phyloP scores from a whole-genome alignment of 1,140 invertebrate genomes.

The Lethrus apterus region DNA sequence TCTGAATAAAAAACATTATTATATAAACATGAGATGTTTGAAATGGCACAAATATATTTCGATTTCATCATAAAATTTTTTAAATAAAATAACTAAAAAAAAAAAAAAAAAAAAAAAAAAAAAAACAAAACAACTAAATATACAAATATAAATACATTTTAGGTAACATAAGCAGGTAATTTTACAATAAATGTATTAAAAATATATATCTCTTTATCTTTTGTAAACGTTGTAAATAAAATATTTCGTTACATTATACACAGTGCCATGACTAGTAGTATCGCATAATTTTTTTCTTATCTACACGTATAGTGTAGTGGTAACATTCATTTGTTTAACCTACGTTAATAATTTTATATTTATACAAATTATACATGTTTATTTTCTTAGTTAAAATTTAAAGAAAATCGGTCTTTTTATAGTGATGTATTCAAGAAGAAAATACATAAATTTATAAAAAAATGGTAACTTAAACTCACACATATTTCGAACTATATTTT shows the following conservation, averaged over 20 bases:
- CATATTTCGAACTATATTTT: no score
- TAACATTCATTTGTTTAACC: constrained; percentile 34
- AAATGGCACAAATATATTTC: constrained; percentile 15
- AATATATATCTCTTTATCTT: constrained; percentile 27
- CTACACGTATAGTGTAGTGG: constrained; percentile 25
- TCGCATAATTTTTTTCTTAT: constrained; percentile 25
- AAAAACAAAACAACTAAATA: constrained; percentile 2
- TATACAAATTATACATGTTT: no score
- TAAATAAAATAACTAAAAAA: constrained; percentile 12
- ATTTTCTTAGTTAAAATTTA: no score
- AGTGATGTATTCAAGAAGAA: no score
- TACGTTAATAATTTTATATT: no score
- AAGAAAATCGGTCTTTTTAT: no score
- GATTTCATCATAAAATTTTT: constrained; percentile 11
- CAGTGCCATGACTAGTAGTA: constrained; percentile 38
- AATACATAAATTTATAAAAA: no score
- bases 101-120: constrained; percentile 9
- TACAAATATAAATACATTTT: constrained; percentile 13
- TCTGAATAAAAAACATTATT: constrained; percentile 3
- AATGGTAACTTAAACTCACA: no score
- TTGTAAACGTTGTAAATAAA: constrained; percentile 33
- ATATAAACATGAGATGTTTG: constrained; percentile 11
- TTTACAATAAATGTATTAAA: constrained; percentile 18
- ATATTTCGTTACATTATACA: constrained; percentile 33
- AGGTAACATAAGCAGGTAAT: constrained; percentile 17